Evolutionary conservation across 2,888 invertebrate species (phyloP), one percentile per base, ranked within the genome.

Genomic region (Eulithis testata): DNA sequence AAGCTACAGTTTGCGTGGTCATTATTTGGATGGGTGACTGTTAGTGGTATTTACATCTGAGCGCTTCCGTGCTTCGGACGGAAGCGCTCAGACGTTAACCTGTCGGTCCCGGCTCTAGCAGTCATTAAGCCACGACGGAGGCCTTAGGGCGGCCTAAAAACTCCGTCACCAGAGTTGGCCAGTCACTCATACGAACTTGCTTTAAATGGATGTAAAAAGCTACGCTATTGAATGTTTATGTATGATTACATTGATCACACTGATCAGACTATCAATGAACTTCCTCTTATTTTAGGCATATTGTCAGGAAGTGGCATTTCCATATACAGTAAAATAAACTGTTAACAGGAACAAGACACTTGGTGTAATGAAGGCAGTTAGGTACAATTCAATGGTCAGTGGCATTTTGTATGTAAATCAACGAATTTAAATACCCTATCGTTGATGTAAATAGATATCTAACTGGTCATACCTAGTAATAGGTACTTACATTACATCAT

Each of bases 231-330:
- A 81, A 81, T 80, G 80, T 75, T 73, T 76, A 71, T 70, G 66
- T 45, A 63, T 68, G 70, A n/a, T n/a, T n/a, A n/a, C n/a, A n/a
- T n/a, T n/a, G n/a, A n/a, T n/a, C n/a, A n/a, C n/a, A n/a, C n/a
- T n/a, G n/a, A 63, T 53, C 66, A 62, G 73, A 73, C 78, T 76
- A 75, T 63, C 9, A 49, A 49, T 49, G 21, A 21, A 62, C 61
- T 63, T 68, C 57, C 60, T 59, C 44, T 36, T 8, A 40, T 40
- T 62, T 63, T 56, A 52, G 58, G 55, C 40, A 67, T 62, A 64
- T 47, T 68, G 53, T 58, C 36, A 77, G 83, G 84, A 85, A 83
- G 81, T 78, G 61, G 74, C 37, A 52, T 12, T 62, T 45, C 14
- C 49, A 62, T 56, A 50, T 40, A 54, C 36, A 60, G 52, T 36